Evolutionary conservation across 2,113 vertebrate species (phyloP), one percentile per base, ranked within the genome.

Genomic region (Cavia porcellus): DNA sequence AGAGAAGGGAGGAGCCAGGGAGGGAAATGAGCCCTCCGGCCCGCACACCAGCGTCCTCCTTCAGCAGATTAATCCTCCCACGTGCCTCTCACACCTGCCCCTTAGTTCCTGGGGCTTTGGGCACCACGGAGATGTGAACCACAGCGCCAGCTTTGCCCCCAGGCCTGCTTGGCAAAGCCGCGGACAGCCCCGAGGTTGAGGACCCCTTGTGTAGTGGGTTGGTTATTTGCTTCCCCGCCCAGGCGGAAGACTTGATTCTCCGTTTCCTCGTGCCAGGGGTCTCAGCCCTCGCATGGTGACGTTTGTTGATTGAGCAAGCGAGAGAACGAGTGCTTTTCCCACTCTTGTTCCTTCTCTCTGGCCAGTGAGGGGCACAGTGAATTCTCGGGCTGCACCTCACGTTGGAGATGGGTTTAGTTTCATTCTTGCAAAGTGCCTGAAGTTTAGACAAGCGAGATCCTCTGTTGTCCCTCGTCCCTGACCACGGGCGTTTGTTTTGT

Each of bases 331-430:
- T 35, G 8, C 35, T 17, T 55, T 3, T 3, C 10, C 47, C 28
- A 2, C 28, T 14, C 0, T 50, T 72, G 52, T n/a, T 15, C n/a
- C 70, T 59, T 13, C 35, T 55, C 0, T 0, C 50, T 84, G 72
- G 50, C 32, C 7, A 3, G 24, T 1, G 5, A 30, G 72, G 35
- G 45, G 19, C 28, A 30, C 12, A 55, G 7, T 13, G 3, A 13
- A 1, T 7, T 9, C 42, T 7, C 4, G 42, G 30, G 8, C 55
- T 25, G 1, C 15, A n/a, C 30, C 32, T 52, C 13, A 4, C 0
- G 0, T 15, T 64, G 30, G 3, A 22, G 17, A 6, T 3, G 20
- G 3, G 57, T 59, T 64, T 45, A 14, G 19, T 30, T 84, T 50
- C 52, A 75, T 32, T 85, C 70, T 61, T 19, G 10, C 17, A 19